Evolutionary conservation across 2,113 vertebrate species (phyloP).

Genomic region (Mellivora capensis): DNA sequence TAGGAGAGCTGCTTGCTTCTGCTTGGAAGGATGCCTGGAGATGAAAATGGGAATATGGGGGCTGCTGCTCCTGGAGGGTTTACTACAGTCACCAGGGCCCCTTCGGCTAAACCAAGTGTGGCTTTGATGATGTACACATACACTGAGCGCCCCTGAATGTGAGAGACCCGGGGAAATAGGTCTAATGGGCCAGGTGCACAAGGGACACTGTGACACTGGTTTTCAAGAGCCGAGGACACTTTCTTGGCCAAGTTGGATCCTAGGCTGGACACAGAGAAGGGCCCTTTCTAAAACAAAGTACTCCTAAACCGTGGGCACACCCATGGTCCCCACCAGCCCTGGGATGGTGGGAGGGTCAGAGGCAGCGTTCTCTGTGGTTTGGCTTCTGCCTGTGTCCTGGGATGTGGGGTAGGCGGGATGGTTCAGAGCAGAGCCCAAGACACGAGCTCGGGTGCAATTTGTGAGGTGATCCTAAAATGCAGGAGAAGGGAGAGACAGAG

Average conservation of each 20-base stretch:
- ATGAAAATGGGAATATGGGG: not conserved
- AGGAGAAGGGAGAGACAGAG: not conserved
- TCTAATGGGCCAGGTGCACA: not conserved
- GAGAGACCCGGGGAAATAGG: not conserved
- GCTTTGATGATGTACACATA: not conserved
- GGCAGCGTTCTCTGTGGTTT: not conserved
- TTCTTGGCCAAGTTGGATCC: not conserved
- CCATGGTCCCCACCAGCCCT: not conserved
- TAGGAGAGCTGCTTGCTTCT: not conserved
- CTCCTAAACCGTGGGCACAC: not conserved
- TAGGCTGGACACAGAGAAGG: not conserved
- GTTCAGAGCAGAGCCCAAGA: not conserved
- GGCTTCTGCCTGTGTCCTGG: not conserved
- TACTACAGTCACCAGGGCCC: not conserved
- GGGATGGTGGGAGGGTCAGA: rapidly evolving
- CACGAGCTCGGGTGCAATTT: not conserved
- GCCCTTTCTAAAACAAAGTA: not conserved
- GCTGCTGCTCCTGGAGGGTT: not conserved
- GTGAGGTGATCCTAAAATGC: not conserved
- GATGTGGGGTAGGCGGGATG: too few relatives aligned
- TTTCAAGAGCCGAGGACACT: not conserved
- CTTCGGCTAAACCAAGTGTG: not conserved
- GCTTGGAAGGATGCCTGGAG: not conserved
- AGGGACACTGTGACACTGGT: not conserved
- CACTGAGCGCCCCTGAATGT: not conserved